A percentile compares a stretch with the other conserved stretches of the same genome.
Conservation (phyloP, 2,797 vertebrate species). For the Helarctos malayanus region DNA sequence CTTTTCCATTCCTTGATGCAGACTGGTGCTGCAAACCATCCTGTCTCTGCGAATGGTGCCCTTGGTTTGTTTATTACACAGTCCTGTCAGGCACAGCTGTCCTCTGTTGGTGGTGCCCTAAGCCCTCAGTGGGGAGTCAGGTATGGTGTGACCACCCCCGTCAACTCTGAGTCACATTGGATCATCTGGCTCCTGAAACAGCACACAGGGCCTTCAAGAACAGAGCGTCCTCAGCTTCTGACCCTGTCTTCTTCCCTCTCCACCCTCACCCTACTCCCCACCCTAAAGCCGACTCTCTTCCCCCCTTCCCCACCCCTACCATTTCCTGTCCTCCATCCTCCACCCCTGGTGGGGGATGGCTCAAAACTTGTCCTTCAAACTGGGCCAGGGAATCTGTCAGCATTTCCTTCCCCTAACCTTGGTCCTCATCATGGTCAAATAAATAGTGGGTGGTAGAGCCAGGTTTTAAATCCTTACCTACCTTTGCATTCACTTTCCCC, state of each 20-base stretch:
- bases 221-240: not conserved
- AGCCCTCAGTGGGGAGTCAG: not conserved
- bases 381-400: not conserved
- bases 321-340: not conserved
- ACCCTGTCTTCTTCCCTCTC: not conserved
- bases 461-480: not conserved
- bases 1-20: not conserved
- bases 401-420: not conserved
- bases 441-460: not conserved
- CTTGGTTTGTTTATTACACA: not conserved
- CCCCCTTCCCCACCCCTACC: not conserved
- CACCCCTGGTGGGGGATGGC: not conserved
- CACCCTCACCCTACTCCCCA: not conserved
- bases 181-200: not conserved
- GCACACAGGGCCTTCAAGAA: not conserved
- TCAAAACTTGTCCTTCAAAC: not conserved
- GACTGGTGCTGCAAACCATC: not conserved
- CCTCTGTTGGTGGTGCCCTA: not conserved
- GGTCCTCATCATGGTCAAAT: not conserved
- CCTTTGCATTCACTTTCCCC: not conserved
- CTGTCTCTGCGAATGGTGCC: not conserved
- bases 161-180: not conserved
- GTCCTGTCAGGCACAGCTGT: not conserved
- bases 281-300: not conserved
- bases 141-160: not conserved